A percentile compares a stretch with the other conserved stretches of the same genome.
Evolutionary conservation across 1,140 invertebrate genomes (phyloP).

Genomic region (Anoplophora glabripennis): DNA sequence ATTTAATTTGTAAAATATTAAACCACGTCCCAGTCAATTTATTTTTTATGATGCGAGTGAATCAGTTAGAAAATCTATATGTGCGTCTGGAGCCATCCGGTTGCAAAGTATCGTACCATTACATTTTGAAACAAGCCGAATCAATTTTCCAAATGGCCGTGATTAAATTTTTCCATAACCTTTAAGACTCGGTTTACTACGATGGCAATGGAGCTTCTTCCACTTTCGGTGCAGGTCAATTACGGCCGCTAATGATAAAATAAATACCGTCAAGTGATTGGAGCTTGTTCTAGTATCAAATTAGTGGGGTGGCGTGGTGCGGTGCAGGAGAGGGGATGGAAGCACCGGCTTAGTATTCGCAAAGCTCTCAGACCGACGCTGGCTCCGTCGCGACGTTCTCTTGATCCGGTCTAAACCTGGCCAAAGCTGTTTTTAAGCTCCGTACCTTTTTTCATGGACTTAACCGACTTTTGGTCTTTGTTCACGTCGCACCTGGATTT

Average conservation of each 20-base stretch:
- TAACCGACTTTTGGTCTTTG: conserved; percentile 47
- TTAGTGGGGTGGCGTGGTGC: conserved; percentile 26
- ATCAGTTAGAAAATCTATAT: no score
- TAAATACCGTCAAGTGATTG: conserved; percentile 35
- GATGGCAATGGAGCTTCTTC: neutral
- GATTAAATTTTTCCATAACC: no score
- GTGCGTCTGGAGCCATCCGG: no score
- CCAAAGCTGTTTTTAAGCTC: conserved; percentile 49
- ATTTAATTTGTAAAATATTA: no score
- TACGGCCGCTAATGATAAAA: conserved; percentile 28
- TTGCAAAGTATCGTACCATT: no score
- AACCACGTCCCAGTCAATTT: no score
- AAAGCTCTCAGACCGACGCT: conserved; percentile 47
- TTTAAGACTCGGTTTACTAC: no score
- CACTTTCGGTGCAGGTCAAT: conserved; percentile 23
- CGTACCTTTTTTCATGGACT: conserved; percentile 45
- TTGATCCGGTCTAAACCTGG: conserved; percentile 48
- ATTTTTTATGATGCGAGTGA: no score
- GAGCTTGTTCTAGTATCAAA: conserved; percentile 30
- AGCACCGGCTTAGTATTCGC: conserved; percentile 45
- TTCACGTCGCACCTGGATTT: conserved; percentile 47
- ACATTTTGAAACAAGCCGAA: no score
- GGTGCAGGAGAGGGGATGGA: conserved; percentile 25
- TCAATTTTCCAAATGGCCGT: no score
- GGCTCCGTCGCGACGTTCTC: conserved; percentile 43